Conservation (phyloP, 2,888 invertebrate genomes). For the Philonicus albiceps region DNA sequence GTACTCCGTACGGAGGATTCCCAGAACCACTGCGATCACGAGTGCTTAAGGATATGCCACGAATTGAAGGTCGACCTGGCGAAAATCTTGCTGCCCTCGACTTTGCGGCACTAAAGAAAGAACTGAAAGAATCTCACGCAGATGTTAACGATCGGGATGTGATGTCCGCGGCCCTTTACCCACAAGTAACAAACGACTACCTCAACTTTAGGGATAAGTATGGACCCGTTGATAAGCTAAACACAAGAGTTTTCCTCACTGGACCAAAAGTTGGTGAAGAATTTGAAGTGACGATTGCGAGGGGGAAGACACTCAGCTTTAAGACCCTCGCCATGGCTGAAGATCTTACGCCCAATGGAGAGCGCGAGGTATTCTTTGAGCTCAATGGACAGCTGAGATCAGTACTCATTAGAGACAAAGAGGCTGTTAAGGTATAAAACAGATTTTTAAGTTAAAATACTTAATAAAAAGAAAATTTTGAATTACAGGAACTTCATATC, state of each 20-base stretch:
- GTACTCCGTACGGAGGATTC: conserved; percentile 95
- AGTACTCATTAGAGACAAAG: conserved; percentile 91
- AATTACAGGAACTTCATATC: conserved; percentile 80
- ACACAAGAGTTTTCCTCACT: conserved; percentile 92
- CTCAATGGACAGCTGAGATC: conserved; percentile 96
- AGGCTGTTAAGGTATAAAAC: conserved; percentile 77
- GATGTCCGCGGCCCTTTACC: conserved; percentile 96
- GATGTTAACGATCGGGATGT: conserved; percentile 82
- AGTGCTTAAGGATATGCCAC: conserved; percentile 77
- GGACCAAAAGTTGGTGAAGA: conserved; percentile 90
- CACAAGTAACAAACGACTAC: conserved; percentile 90
- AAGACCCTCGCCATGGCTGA: conserved; percentile 94
- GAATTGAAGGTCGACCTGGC: conserved; percentile 92
- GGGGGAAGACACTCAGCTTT: conserved; percentile 93
- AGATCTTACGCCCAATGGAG: conserved; percentile 87
- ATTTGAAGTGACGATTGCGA: conserved; percentile 91
- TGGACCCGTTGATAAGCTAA: conserved; percentile 95
- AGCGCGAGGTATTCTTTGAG: conserved; percentile 98
- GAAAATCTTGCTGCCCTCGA: conserved; percentile 82
- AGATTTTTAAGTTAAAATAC: neutral
- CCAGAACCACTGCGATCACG: conserved; percentile 94
- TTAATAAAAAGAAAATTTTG: neutral
- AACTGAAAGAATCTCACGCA: conserved; percentile 80
- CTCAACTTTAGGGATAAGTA: conserved; percentile 82
- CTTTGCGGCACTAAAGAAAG: conserved; percentile 79